phyloP scores from a whole-genome alignment of 2,888 invertebrate genomes.

The Ophion obscuratus region DNA sequence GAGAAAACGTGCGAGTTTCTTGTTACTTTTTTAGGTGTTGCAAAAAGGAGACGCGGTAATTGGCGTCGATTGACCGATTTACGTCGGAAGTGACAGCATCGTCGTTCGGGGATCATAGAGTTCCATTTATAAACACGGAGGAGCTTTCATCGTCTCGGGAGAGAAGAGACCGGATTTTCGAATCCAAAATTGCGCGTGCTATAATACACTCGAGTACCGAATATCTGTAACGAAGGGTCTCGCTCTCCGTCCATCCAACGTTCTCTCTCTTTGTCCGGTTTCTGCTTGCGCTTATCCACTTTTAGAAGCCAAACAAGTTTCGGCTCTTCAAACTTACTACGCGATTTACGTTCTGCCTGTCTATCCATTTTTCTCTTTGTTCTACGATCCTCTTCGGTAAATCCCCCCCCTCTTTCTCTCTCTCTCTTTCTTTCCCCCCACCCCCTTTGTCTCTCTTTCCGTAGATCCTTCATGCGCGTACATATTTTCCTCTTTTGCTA shows the following conservation, averaged over 20 bases:
- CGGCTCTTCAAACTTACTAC: constrained; percentile 52
- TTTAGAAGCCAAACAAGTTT: constrained; percentile 69
- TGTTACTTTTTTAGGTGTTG: constrained; percentile 7
- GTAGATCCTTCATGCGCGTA: constrained; percentile 2
- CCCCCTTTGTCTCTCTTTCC: constrained; percentile 15
- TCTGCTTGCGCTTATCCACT: constrained; percentile 58
- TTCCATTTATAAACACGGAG: constrained; percentile 64
- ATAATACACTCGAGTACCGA: constrained; percentile 28
- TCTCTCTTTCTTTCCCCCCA: background rate
- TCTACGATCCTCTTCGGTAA: constrained; percentile 30
- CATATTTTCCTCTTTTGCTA: constrained; percentile 48
- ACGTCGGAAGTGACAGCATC: constrained; percentile 62
- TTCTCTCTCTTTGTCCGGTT: background rate
- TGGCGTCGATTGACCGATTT: constrained; percentile 48
- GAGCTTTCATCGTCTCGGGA: constrained; percentile 45
- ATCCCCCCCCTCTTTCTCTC: constrained; percentile 34
- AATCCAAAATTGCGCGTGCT: constrained; percentile 63
- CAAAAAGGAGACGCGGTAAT: background rate
- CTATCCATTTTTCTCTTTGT: constrained; percentile 23
- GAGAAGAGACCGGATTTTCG: constrained; percentile 62
- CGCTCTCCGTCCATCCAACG: background rate
- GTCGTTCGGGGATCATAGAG: constrained; percentile 43
- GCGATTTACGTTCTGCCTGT: constrained; percentile 36
- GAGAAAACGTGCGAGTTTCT: background rate
- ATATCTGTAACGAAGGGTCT: constrained; percentile 20